phyloP scores from a whole-genome alignment of 2,888 invertebrate species.

The Carcina quercana region DNA sequence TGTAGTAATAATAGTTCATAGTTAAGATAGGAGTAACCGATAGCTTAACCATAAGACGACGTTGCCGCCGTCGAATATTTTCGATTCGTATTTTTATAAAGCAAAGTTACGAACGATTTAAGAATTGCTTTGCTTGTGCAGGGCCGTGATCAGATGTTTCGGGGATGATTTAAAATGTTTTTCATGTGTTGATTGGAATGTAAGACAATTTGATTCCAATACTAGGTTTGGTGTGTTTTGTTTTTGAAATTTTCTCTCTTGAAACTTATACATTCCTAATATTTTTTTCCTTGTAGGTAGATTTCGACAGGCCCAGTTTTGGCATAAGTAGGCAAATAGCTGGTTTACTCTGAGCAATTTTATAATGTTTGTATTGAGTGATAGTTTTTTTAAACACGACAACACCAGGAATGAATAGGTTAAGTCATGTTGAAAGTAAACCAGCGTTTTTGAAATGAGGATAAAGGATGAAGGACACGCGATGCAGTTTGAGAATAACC shows the following conservation, averaged over 20 bases:
- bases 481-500: conserved; percentile 66
- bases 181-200: neutral
- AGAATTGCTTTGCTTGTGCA: conserved; percentile 70
- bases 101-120: conserved; percentile 68
- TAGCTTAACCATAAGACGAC: conserved; percentile 69
- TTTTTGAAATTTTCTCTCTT: conserved; percentile 1
- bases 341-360: conserved; percentile 24
- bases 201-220: too few relatives aligned
- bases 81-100: conserved; percentile 74
- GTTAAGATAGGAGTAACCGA: conserved; percentile 61
- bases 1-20: conserved; percentile 59
- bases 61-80: conserved; percentile 68
- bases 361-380: neutral
- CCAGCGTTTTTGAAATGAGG: neutral
- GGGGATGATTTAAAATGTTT: conserved; percentile 5
- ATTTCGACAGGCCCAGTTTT: conserved; percentile 55
- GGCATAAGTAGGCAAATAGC: conserved; percentile 34
- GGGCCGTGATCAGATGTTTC: conserved; percentile 50
- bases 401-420: neutral
- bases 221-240: conserved; percentile 4
- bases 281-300: conserved; percentile 13
- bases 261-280: conserved; percentile 1
- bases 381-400: neutral
- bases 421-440: conserved; percentile 6
- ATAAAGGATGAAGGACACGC: conserved; percentile 34